Percentiles rank a stretch among this genome's conserved stretches.
These are phyloP conservation scores for Patella pellucida DNA, from an alignment of 2,888 invertebrate genomes.

Conservation along the genomic window DNA sequence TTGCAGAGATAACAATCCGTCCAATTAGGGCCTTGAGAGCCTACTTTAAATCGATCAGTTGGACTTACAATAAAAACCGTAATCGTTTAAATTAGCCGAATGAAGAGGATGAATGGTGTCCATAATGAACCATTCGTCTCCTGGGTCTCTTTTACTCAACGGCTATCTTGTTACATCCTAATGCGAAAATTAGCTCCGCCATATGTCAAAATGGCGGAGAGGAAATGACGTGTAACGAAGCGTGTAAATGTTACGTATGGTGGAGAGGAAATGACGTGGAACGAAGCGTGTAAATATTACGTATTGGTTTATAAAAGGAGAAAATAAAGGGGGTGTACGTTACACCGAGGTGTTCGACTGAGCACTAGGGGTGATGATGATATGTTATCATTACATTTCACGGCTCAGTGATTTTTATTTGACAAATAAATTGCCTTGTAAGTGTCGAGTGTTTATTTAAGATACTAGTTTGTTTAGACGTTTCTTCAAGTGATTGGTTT, in stretches of 20 bases:
- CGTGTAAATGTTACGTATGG: slow-evolving; percentile 1
- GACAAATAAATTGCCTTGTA: slow-evolving; percentile 4
- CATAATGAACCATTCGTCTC: neutral
- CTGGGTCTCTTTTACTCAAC: neutral
- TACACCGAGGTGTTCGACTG: neutral
- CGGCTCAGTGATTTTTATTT: neutral
- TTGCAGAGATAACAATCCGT: no score
- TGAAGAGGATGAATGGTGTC: neutral
- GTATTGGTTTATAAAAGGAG: neutral
- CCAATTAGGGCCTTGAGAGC: no score
- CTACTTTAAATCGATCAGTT: no score
- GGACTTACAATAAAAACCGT: no score
- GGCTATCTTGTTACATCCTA: neutral
- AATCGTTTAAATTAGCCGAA: neutral
- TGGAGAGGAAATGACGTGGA: neutral
- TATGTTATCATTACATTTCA: slow-evolving; percentile 8
- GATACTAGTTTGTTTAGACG: slow-evolving; percentile 5
- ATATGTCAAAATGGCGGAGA: neutral
- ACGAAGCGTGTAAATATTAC: neutral
- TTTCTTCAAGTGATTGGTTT: slow-evolving; percentile 10
- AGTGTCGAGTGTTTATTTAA: slow-evolving; percentile 1
- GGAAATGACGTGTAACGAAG: neutral
- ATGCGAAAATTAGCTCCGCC: slow-evolving; percentile 5
- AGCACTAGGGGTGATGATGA: neutral
- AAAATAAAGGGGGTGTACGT: neutral